Conservation (phyloP, 2,888 invertebrate genomes). For the Cryptophagus acutangulus region DNA sequence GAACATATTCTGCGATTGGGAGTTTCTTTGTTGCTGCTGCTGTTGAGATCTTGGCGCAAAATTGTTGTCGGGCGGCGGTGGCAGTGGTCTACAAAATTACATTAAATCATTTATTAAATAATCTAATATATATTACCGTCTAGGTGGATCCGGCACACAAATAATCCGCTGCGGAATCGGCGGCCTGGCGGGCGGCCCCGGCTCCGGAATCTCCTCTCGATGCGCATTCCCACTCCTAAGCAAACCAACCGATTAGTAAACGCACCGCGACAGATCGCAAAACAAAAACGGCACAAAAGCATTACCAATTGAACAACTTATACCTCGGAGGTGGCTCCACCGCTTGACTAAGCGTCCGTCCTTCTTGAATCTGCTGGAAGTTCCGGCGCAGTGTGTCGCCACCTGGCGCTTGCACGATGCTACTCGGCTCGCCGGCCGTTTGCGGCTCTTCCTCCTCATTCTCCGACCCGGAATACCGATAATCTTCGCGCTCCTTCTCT, state of each 20-base stretch:
- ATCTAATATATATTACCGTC: constrained; percentile 52
- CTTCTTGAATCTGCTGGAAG: constrained; percentile 96
- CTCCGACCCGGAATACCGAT: constrained; percentile 90
- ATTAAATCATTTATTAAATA: not conserved
- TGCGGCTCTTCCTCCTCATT: constrained; percentile 94
- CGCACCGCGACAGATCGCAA: too few species aligned
- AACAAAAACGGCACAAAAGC: too few species aligned
- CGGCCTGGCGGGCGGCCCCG: constrained; percentile 82
- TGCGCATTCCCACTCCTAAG: constrained; percentile 47
- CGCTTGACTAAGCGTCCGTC: constrained; percentile 57
- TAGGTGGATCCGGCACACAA: constrained; percentile 74
- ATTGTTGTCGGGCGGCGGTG: constrained; percentile 71
- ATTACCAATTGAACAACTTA: constrained; percentile 3
- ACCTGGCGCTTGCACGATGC: constrained; percentile 84
- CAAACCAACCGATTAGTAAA: too few species aligned
- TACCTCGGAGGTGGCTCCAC: constrained; percentile 54
- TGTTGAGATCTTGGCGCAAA: constrained; percentile 48
- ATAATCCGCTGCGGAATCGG: constrained; percentile 88
- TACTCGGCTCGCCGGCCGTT: constrained; percentile 89
- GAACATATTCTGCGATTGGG: constrained; percentile 77
- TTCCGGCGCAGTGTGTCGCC: constrained; percentile 95
- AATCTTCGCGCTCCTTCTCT: constrained; percentile 76
- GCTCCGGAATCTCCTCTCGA: constrained; percentile 68
- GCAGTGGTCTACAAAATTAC: constrained; percentile 62
- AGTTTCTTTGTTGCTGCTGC: constrained; percentile 60